Percentiles rank a stretch among this genome's conserved stretches.
Conservation (phyloP, 2,797 vertebrate genomes). For the Bradypus variegatus region DNA sequence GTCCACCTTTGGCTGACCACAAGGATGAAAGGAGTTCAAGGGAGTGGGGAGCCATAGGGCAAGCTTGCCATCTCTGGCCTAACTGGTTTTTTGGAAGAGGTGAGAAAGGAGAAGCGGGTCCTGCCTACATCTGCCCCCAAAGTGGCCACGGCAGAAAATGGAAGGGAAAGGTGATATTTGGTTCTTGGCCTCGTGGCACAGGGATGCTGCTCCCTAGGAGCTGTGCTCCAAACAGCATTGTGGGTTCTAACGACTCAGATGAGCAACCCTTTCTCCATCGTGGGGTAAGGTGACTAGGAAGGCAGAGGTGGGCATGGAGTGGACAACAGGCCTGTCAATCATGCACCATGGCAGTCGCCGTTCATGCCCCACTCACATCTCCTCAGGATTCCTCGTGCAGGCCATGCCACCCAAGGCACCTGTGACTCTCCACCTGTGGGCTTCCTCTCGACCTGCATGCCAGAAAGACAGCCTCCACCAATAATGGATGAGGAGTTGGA, state of each 20-base stretch:
- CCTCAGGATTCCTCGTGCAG: not conserved
- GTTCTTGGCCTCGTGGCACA: not conserved
- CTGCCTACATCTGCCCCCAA: not conserved
- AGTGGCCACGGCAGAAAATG: fast-evolving
- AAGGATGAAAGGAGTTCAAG: not conserved
- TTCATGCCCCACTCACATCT: too few relatives aligned
- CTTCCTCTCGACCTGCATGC: too few relatives aligned
- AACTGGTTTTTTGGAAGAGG: not conserved
- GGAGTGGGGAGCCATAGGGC: not conserved
- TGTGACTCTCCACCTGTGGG: too few relatives aligned
- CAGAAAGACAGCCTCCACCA: too few relatives aligned
- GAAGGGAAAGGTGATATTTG: not conserved
- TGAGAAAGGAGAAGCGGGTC: not conserved
- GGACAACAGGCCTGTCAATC: not conserved
- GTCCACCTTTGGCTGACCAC: not conserved
- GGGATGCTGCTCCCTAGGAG: not conserved
- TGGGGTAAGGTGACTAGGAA: not conserved
- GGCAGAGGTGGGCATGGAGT: too few relatives aligned
- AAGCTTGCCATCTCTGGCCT: too few relatives aligned
- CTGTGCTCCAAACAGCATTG: not conserved
- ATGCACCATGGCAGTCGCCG: not conserved
- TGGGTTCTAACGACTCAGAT: not conserved
- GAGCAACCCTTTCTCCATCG: not conserved
- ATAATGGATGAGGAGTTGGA: not conserved
- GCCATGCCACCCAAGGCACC: not conserved